Conservation (phyloP, 2,888 invertebrate genomes). For the Acanthopleura granulata region DNA sequence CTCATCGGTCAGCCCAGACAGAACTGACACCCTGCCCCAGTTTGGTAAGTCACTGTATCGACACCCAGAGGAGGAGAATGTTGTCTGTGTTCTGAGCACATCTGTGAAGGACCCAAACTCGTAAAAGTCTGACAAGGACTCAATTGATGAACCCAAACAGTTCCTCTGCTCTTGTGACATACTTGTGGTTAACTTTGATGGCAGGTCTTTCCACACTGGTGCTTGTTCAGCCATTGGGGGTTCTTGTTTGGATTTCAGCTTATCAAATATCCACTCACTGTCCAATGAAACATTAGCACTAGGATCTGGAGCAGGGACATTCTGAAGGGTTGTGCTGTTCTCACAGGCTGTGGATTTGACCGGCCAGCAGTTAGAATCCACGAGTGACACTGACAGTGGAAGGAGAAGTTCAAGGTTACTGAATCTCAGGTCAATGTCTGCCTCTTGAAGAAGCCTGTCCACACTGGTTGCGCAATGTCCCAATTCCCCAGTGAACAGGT, state of each 20-base stretch:
- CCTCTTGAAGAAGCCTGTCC: background rate
- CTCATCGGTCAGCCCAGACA: background rate
- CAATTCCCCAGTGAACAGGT: background rate
- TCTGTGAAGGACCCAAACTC: constrained; percentile 44
- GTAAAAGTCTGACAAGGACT: constrained; percentile 39
- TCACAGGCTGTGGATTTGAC: background rate
- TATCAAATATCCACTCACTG: background rate
- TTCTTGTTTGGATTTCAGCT: background rate
- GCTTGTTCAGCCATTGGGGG: background rate
- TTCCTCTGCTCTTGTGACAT: background rate
- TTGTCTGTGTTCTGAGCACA: constrained; percentile 9
- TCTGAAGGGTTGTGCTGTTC: background rate
- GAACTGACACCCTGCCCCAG: background rate
- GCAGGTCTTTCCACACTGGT: too few relatives aligned
- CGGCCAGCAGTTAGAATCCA: background rate
- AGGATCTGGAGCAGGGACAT: background rate
- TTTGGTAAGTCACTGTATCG: background rate
- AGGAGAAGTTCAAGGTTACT: background rate
- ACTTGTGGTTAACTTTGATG: background rate
- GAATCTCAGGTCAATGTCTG: background rate
- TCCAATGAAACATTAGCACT: constrained; percentile 1
- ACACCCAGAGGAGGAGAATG: background rate
- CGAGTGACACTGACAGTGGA: background rate
- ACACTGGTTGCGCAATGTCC: background rate
- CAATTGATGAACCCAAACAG: background rate